Conservation (phyloP, 2,797 vertebrate genomes). For the Sebastiscus albofasciatus region DNA sequence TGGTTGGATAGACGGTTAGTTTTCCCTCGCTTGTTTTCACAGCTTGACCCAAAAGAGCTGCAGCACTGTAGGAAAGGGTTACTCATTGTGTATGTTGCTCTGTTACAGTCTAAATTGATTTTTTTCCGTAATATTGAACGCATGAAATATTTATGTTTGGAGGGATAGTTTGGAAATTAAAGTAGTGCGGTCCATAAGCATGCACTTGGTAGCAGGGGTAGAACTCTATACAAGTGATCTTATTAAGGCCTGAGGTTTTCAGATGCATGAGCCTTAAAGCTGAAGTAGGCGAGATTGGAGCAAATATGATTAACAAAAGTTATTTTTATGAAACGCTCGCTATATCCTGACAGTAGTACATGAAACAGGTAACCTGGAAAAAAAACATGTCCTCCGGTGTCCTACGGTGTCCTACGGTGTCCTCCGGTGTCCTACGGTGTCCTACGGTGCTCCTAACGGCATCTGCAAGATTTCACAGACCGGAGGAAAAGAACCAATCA, state of each 20-base stretch:
- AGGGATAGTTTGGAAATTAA: neutral
- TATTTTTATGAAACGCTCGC: too few species aligned
- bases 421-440: too few species aligned
- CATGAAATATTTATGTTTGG: neutral
- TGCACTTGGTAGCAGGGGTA: neutral
- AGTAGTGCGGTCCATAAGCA: too few species aligned
- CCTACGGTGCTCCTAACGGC: too few species aligned
- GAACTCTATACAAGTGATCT: neutral
- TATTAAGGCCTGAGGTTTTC: neutral
- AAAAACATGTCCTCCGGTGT: too few species aligned
- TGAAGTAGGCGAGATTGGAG: too few species aligned
- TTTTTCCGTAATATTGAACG: neutral
- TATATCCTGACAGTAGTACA: too few species aligned
- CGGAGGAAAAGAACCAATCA: too few species aligned
- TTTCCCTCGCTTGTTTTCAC: neutral
- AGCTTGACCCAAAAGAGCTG: neutral
- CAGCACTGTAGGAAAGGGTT: neutral
- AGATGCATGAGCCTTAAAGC: neutral
- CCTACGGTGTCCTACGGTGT: too few species aligned
- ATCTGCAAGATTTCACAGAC: too few species aligned
- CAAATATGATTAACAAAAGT: too few species aligned
- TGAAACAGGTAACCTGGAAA: too few species aligned
- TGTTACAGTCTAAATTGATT: neutral
- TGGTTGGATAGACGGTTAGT: neutral
- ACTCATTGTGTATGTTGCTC: neutral